Evolutionary conservation across 2,888 invertebrate genomes (phyloP), one percentile per base, ranked within the genome.

Genomic region (Hoplodrina blanda): DNA sequence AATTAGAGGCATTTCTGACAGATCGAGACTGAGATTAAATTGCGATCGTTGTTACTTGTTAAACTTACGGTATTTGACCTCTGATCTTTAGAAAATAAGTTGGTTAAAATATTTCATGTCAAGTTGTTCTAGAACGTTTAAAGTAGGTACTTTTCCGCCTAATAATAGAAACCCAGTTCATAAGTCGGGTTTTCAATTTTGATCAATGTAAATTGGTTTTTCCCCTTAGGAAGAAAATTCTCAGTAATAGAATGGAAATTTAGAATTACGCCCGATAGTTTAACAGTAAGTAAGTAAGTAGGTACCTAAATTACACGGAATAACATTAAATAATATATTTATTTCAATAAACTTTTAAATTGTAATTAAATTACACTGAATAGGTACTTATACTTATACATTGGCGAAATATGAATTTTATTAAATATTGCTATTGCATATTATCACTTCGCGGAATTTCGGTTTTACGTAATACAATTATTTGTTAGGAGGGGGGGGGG

Each of bases 391-490:
- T 6, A 6, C 19, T n/a, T n/a, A 17, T 37, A 63, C 37, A 41
- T 52, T 25, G 17, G 41, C n/a, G 3, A 33, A 53, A n/a, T 20
- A 67, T 8, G 6, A 13, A 65, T 44, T 33, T 20, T 46, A 46
- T n/a, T 46, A 15, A 25, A 41, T 13, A 37, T 37, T 37, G 37
- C 8, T 37, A 37, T 37, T 37, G 37, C 37, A 6, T 37, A 2
- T 33, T 33, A 41, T 54, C 20, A 3, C 11, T 65, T 66, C 20
- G 11, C 33, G 33, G 67, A 66, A 67, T 66, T 15, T 1, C 20
- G 2, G 2, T 20, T 13, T 66, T 54, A 53, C 19, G 11, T 53
- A 65, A 53, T n/a, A 65, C n/a, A 1, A 20, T 53, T 33, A 20
- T 13, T 41, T 2, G 25, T 25, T 25, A 25, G 25, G 25, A 25